A percentile compares a stretch with the other conserved stretches of the same genome.
These are phyloP conservation scores for Dione juno DNA, from an alignment of 2,888 invertebrate species.

Conservation along the genomic window DNA sequence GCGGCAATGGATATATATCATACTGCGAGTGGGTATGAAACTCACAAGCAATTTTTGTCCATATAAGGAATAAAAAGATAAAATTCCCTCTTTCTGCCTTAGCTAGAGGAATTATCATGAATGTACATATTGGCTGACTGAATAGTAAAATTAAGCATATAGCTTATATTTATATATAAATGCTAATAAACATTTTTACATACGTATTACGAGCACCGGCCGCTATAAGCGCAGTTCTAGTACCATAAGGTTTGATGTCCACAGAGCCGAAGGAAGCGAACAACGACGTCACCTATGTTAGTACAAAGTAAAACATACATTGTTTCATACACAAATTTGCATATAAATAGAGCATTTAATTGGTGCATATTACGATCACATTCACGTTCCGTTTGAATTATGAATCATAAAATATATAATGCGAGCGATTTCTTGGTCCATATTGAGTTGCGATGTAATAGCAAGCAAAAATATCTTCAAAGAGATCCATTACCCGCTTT, in stretches of 20 bases:
- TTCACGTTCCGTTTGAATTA: constrained; percentile 22
- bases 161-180: neutral
- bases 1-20: too few relatives aligned
- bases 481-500: constrained; percentile 11
- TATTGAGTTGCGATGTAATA: constrained; percentile 14
- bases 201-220: constrained; percentile 85
- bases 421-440: constrained; percentile 8
- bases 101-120: too few relatives aligned
- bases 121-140: too few relatives aligned
- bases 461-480: constrained; percentile 23
- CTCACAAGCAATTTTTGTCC: too few relatives aligned
- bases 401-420: constrained; percentile 22
- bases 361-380: constrained; percentile 20
- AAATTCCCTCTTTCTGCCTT: too few relatives aligned
- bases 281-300: constrained; percentile 78
- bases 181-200: constrained; percentile 50
- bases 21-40: too few relatives aligned
- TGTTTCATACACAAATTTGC: constrained; percentile 13
- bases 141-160: neutral
- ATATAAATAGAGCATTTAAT: constrained; percentile 22
- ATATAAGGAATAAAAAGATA: too few relatives aligned
- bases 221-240: constrained; percentile 84
- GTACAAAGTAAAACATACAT: constrained; percentile 37
- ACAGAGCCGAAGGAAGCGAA: constrained; percentile 85
- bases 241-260: constrained; percentile 84